Evolutionary conservation across 2,888 invertebrate genomes (phyloP), one percentile per base, ranked within the genome.

Genomic region (Eulithis testata): DNA sequence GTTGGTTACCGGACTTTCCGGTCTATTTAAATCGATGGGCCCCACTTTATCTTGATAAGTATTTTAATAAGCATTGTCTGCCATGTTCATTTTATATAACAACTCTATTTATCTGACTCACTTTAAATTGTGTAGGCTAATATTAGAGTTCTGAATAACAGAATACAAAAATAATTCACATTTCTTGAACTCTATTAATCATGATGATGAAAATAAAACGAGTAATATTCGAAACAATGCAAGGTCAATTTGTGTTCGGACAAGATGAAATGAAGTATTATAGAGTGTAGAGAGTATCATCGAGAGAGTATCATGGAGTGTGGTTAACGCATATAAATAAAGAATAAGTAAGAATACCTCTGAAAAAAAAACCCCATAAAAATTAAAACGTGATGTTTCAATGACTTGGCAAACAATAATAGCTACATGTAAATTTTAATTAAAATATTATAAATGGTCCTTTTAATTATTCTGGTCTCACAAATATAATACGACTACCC

Each of bases 11-110:
- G 83, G 74, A 78, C 80, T 85, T 78, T 76, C 82, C 81, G 83
- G 74, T 78, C 80, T 85, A 78, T 80, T 87, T 89, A 88, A 88
- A 88, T 89, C 87, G 85, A 81, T 76, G 81, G 84, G 80, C 81
- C 80, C 81, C 82, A 80, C 72, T 69, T 66, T 69, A 69, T 70
- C 68, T 66, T 65, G 68, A 69, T 66, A 44, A 47, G 67, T 49
- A 60, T 63, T 60, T 67, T 67, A 67, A 67, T 67, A 60, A 64
- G 60, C 63, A 67, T 67, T 67, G 63, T 67, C 36, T 63, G 56
- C 31, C 43, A 37, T 14, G 21, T 54, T 61, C 47, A 45, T 53
- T 57, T 37, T 52, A 3, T 37, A 62, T 31, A 56, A 50, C 55
- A 49, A 50, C 14, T 51, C 44, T 53, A 53, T n/a, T 57, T 40